Base-by-base conservation (phyloP, 2,797 vertebrate genomes). In the Pristis pectinata region DNA sequence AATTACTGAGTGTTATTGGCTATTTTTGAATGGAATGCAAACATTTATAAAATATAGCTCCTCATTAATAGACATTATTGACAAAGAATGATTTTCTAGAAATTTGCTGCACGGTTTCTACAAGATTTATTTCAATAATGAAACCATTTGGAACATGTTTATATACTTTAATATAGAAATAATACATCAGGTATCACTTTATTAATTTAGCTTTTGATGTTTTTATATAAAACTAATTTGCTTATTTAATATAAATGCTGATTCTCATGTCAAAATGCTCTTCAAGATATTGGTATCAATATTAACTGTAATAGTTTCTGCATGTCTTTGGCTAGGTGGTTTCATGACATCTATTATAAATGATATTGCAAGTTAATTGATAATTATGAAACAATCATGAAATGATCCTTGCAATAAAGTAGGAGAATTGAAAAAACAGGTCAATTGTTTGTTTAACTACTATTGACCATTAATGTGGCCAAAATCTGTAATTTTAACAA, bases 41-140 rank as follows among this genome's bases (percentile, higher is more conserved):
- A 41, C 44, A 74, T 74, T 74, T 93, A 93, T 93, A 93, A 93
- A 53, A 74, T 74, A 49, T 74, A 93, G 70, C 41, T 92, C 49
- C 34, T 91, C 22, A 10, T 93, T 74, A 93, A 72, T 93, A 49
- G 67, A 53, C 34, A 1, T 17, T 93, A 74, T 74, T 93, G 92
- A 53, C 91, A 49, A 67, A 74, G 15, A 76, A 53, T 53, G 24
- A 27, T 53, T 93, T 67, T 74, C 67, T 27, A 49, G 22, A 11
- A 34, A 4, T 53, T 34, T 19, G 15, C 67, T 49, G 37, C 41
- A 74, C 7, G 30, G 41, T 34, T 74, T 93, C 41, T 74, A 49
- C 70, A 74, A 34, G 70, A n/a, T 56, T 74, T 93, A 74, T 93
- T 93, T 74, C 44, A 74, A 49, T 56, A 74, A 49, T 94, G 30